phyloP scores from a whole-genome alignment of 2,113 vertebrate genomes.

The Silurus asotus region DNA sequence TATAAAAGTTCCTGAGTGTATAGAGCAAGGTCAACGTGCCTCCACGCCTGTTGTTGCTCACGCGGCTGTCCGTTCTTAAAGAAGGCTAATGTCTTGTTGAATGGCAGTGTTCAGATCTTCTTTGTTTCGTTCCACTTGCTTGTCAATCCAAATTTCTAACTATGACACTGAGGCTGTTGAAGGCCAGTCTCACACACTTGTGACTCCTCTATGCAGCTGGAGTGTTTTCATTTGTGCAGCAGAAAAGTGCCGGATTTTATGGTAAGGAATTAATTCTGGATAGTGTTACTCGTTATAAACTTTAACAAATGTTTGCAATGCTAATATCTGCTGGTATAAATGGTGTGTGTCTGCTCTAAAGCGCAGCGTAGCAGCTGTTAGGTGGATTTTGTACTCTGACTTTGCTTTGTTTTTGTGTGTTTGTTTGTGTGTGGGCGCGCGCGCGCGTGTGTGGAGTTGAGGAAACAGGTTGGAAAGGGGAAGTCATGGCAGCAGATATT shows the following conservation, averaged over 20 bases:
- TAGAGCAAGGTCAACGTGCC: background rate
- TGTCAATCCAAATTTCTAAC: background rate
- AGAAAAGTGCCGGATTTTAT: background rate
- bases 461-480: slow-evolving; percentile 36
- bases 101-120: background rate
- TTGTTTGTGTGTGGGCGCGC: too few species aligned
- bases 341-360: background rate
- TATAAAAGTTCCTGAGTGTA: background rate
- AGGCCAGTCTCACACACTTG: background rate
- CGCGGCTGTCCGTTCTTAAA: background rate
- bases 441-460: background rate
- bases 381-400: background rate
- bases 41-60: slow-evolving; percentile 22
- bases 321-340: background rate
- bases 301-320: background rate
- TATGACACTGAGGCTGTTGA: slow-evolving; percentile 21
- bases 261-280: slow-evolving; percentile 6
- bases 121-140: slow-evolving; percentile 3
- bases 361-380: background rate
- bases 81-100: background rate
- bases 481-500: slow-evolving; percentile 61
- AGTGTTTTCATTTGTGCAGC: background rate
- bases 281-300: background rate
- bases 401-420: background rate
- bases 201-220: background rate